phyloP scores from a whole-genome alignment of 2,797 vertebrate species.

The Enteromius afrohamiltoni region DNA sequence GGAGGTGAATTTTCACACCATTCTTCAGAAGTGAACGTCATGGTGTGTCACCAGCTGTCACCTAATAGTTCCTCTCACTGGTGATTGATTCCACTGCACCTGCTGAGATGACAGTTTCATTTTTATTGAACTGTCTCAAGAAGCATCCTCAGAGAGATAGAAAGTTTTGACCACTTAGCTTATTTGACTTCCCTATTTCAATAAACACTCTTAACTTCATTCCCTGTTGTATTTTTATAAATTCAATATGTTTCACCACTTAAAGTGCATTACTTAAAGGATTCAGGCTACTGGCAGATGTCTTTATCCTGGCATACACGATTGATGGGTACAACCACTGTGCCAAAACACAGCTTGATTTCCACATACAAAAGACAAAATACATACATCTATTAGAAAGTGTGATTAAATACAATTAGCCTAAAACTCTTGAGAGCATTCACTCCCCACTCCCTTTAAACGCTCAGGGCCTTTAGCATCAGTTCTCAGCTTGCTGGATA shows the following conservation, averaged over 20 bases:
- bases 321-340: not conserved
- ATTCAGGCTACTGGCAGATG: not conserved
- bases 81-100: conserved; percentile 63
- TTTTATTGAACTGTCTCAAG: conserved; percentile 62
- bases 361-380: no score
- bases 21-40: conserved; percentile 56
- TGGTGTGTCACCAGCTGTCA: conserved; percentile 66
- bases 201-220: conserved; percentile 17
- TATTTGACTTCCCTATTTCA: not conserved
- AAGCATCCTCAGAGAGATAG: conserved; percentile 54
- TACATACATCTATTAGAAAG: no score
- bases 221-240: conserved; percentile 48
- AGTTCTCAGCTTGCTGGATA: no score
- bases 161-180: conserved; percentile 34
- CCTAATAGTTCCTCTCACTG: conserved; percentile 66
- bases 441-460: not conserved
- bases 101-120: conserved; percentile 61
- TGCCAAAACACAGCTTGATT: not conserved
- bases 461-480: not conserved
- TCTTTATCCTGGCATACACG: not conserved
- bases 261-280: conserved; percentile 22
- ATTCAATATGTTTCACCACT: conserved; percentile 39
- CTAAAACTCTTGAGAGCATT: not conserved
- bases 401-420: no score
- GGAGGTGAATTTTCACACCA: conserved; percentile 56